Conservation (phyloP, 2,888 invertebrate species). For the Macrosoma leucophasiata region DNA sequence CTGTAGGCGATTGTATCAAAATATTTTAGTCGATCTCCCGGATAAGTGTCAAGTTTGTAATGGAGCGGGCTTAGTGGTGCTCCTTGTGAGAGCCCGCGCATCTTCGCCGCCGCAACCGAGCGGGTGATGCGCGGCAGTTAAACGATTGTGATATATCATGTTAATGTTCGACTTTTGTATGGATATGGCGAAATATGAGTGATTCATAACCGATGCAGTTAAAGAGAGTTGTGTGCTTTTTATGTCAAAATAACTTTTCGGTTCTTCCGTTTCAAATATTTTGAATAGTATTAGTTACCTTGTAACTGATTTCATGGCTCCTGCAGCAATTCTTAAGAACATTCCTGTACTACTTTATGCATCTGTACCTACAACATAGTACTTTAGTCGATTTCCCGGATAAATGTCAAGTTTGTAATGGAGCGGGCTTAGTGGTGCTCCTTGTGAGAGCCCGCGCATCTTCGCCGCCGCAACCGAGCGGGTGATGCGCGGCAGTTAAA, state of each 20-base stretch:
- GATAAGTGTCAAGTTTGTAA: conserved; percentile 64
- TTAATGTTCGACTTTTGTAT: conserved; percentile 16
- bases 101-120: conserved; percentile 29
- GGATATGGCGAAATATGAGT: conserved; percentile 5
- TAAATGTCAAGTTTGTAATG: conserved; percentile 62
- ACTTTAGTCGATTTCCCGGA: conserved; percentile 61
- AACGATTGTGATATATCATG: conserved; percentile 20
- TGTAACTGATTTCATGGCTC: too few relatives aligned
- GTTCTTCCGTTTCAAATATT: too few relatives aligned
- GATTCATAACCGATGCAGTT: too few relatives aligned
- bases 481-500: conserved; percentile 20
- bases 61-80: conserved; percentile 47
- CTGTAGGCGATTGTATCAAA: conserved; percentile 68
- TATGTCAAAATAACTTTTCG: too few relatives aligned
- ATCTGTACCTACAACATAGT: conserved; percentile 70
- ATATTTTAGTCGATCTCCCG: conserved; percentile 63
- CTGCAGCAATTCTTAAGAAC: too few relatives aligned
- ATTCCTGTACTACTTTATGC: too few relatives aligned
- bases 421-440: conserved; percentile 44
- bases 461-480: conserved; percentile 31
- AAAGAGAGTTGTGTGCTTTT: too few relatives aligned
- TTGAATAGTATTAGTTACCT: too few relatives aligned
- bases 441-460: conserved; percentile 34
- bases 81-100: conserved; percentile 35
- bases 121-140: conserved; percentile 23